Percentiles rank a stretch among this genome's conserved stretches.
Conservation (phyloP, 2,888 invertebrate genomes). For the Ecliptopera silaceata region DNA sequence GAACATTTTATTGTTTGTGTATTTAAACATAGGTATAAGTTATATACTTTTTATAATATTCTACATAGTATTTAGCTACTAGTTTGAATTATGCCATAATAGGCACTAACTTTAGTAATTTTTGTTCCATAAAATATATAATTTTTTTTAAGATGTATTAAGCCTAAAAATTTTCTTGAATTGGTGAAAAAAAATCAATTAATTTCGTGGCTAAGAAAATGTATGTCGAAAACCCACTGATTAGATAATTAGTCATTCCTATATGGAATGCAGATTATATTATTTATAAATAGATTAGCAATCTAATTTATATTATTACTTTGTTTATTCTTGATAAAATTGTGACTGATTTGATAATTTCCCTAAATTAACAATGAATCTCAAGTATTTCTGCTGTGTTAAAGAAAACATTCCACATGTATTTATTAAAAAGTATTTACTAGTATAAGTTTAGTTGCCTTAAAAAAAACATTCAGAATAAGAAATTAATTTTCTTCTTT, state of each 20-base stretch:
- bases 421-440: background rate
- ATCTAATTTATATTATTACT: background rate
- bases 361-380: constrained; percentile 12
- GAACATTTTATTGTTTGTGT: background rate
- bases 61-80: background rate
- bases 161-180: background rate
- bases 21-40: background rate
- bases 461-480: background rate
- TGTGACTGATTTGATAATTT: constrained; percentile 10
- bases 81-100: background rate
- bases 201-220: constrained; percentile 5
- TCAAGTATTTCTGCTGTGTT: constrained; percentile 8
- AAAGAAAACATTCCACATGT: constrained; percentile 14
- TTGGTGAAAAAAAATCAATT: background rate
- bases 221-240: constrained; percentile 22
- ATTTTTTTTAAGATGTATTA: constrained; percentile 2
- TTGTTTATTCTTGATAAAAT: background rate
- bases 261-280: background rate
- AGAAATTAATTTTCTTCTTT: background rate
- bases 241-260: constrained; percentile 12
- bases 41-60: background rate
- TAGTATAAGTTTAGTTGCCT: constrained; percentile 7
- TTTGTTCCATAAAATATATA: background rate
- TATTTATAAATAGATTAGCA: background rate
- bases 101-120: background rate